Conservation (phyloP, 2,888 invertebrate species). For the Blomia tropicalis region DNA sequence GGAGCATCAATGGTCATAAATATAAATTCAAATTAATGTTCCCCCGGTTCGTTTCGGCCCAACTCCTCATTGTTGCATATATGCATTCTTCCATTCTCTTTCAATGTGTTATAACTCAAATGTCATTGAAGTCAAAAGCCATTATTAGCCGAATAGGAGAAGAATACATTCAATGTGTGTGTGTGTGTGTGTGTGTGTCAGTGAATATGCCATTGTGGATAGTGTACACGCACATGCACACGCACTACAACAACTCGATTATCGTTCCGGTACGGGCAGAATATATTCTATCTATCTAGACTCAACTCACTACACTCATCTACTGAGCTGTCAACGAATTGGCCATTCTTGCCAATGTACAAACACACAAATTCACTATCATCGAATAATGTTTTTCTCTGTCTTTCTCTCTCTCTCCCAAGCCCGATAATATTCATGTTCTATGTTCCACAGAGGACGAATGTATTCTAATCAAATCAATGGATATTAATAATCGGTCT, state of each 20-base stretch:
- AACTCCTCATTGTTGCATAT: too few relatives aligned
- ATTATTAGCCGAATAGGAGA: slow-evolving; percentile 3
- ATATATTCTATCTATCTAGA: too few relatives aligned
- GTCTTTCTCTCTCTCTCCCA: not conserved
- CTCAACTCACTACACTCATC: too few relatives aligned
- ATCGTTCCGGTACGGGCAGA: too few relatives aligned
- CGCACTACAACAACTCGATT: not conserved
- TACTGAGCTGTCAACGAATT: not conserved
- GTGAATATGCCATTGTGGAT: not conserved
- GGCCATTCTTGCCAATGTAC: too few relatives aligned
- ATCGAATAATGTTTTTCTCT: not conserved
- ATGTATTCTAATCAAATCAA: slow-evolving; percentile 11
- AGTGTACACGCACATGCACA: not conserved
- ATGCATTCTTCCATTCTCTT: not conserved
- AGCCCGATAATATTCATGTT: too few relatives aligned
- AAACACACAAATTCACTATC: too few relatives aligned
- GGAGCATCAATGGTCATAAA: slow-evolving; percentile 16
- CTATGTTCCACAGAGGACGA: too few relatives aligned
- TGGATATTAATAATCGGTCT: slow-evolving; percentile 11
- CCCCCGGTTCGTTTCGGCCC: too few relatives aligned
- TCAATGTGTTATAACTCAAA: slow-evolving; percentile 4
- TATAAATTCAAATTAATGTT: slow-evolving; percentile 19
- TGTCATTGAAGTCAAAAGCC: slow-evolving; percentile 8
- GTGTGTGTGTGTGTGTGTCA: not conserved
- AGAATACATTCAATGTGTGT: not conserved